Evolutionary conservation across 2,797 vertebrate species (phyloP).

Genomic region (Gymnoscopelus microlampas): DNA sequence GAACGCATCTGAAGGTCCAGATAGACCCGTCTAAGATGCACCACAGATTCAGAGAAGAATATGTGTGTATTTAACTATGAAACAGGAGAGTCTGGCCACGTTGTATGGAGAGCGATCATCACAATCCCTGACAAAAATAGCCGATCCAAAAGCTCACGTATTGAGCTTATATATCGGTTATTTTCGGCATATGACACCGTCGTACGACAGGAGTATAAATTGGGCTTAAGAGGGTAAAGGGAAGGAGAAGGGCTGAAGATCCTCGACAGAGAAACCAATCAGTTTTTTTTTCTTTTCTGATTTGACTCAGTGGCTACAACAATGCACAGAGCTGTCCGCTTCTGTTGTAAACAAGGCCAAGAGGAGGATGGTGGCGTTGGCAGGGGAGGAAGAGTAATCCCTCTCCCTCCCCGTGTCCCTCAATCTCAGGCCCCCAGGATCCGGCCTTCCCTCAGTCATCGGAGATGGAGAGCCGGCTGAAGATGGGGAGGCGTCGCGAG

Average conservation of each 20-base stretch:
- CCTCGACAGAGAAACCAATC: slow-evolving; percentile 15
- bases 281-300: slow-evolving; percentile 10
- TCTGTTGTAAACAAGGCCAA: slow-evolving; percentile 56
- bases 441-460: slow-evolving; percentile 77
- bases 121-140: too few relatives aligned
- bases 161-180: too few relatives aligned
- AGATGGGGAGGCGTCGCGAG: slow-evolving; percentile 90
- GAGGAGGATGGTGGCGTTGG: not conserved
- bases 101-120: too few relatives aligned
- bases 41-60: too few relatives aligned
- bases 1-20: too few relatives aligned
- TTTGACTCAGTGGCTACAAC: slow-evolving; percentile 49
- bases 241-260: slow-evolving; percentile 10
- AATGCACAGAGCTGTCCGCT: slow-evolving; percentile 38
- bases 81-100: too few relatives aligned
- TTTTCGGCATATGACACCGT: too few relatives aligned
- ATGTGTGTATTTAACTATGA: too few relatives aligned
- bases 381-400: slow-evolving; percentile 15
- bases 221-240: too few relatives aligned
- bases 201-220: too few relatives aligned
- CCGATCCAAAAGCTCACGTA: too few relatives aligned
- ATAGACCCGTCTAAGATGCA: too few relatives aligned
- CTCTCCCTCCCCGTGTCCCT: slow-evolving; percentile 13
- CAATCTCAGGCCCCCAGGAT: slow-evolving; percentile 8
- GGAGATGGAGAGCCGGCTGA: slow-evolving; percentile 91